phyloP scores from a whole-genome alignment of 2,113 vertebrate genomes.

The Eupsittula cactorum region DNA sequence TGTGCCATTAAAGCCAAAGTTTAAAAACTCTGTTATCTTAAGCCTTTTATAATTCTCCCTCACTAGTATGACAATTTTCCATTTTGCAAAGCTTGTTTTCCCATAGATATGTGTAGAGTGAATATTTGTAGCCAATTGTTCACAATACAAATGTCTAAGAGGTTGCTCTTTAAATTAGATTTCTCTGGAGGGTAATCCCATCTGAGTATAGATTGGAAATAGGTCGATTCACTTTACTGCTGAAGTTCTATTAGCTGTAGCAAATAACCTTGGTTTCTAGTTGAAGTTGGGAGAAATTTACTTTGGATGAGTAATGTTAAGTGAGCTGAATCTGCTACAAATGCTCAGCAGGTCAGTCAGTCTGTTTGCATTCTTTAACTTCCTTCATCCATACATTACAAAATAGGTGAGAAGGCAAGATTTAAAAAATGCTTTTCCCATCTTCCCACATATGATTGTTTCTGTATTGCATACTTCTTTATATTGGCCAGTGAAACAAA shows the following conservation, averaged over 20 bases:
- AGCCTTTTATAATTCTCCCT: not conserved
- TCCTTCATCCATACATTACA: not conserved
- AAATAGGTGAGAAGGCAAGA: not conserved
- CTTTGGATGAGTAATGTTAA: not conserved
- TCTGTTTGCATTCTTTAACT: not conserved
- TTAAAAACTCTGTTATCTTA: not conserved
- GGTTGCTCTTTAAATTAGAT: not conserved
- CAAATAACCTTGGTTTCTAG: not conserved
- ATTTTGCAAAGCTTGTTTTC: not conserved
- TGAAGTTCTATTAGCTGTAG: not conserved
- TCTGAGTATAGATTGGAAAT: not conserved
- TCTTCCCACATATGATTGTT: fast-evolving
- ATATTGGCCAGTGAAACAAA: not conserved
- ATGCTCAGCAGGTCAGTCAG: not conserved
- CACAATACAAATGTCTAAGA: not conserved
- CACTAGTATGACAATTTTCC: not conserved
- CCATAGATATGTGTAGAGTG: fast-evolving
- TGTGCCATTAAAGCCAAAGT: not conserved
- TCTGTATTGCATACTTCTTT: fast-evolving
- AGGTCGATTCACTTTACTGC: not conserved
- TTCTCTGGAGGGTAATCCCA: not conserved
- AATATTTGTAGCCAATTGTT: not conserved
- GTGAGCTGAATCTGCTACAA: not conserved
- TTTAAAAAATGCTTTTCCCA: not conserved
- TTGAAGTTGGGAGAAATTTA: not conserved